phyloP scores from a whole-genome alignment of 2,113 vertebrate species.

The Lethenteron camtschaticum region DNA sequence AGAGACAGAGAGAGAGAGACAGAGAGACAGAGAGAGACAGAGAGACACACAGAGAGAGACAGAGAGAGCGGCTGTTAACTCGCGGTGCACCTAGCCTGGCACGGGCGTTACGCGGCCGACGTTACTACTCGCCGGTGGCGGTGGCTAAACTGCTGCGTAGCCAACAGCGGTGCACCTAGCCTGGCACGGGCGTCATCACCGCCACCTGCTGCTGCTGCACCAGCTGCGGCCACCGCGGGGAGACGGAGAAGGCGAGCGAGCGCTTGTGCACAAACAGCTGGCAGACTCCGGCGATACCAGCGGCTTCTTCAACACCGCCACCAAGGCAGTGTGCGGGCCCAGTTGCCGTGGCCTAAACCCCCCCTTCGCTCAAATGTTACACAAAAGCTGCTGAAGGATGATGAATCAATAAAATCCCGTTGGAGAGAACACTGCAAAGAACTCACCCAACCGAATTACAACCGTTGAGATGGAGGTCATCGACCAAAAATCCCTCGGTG shows the following conservation, averaged over 20 bases:
- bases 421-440: too few species aligned
- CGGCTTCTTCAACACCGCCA: too few species aligned
- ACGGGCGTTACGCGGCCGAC: constrained; percentile 38
- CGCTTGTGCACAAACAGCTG: too few species aligned
- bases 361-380: background rate
- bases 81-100: background rate
- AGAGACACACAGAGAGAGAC: too few species aligned
- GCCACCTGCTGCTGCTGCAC: constrained; percentile 80
- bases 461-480: too few species aligned
- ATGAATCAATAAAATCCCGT: background rate
- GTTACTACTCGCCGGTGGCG: constrained; percentile 65
- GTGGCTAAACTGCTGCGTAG: constrained; percentile 76
- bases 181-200: constrained; percentile 53
- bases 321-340: too few species aligned
- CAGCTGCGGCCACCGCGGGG: constrained; percentile 25
- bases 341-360: background rate
- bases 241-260: background rate
- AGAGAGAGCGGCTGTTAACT: background rate
- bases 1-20: too few species aligned
- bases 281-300: too few species aligned
- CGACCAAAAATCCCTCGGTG: too few species aligned
- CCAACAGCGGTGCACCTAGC: constrained; percentile 71
- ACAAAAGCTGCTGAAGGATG: background rate
- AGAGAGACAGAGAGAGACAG: too few species aligned
- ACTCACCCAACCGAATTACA: too few species aligned